phyloP scores from a whole-genome alignment of 2,113 vertebrate species.

The Centrocercus urophasianus region DNA sequence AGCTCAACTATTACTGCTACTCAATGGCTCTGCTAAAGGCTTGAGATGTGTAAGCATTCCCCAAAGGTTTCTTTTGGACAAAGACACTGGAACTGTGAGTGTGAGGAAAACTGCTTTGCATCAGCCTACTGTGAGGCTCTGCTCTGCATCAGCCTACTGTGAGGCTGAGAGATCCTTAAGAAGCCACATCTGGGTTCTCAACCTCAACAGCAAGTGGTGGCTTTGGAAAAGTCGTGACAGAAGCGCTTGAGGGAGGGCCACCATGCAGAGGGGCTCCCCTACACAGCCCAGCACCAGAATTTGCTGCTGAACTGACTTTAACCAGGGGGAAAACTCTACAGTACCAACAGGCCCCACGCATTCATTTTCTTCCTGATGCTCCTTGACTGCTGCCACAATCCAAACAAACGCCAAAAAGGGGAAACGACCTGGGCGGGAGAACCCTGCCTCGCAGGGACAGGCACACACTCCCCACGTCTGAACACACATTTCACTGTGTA shows the following conservation, averaged over 20 bases:
- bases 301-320: background rate
- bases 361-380: background rate
- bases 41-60: background rate
- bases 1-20: too few relatives aligned
- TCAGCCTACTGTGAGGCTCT: background rate
- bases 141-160: background rate
- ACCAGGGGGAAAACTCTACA: rapidly evolving
- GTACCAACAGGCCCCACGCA: background rate
- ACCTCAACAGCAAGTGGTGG: too few relatives aligned
- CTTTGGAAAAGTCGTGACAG: background rate
- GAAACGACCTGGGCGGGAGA: background rate
- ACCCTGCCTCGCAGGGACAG: background rate
- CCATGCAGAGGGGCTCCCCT: background rate
- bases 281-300: background rate
- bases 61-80: background rate
- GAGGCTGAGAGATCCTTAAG: background rate
- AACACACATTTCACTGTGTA: background rate
- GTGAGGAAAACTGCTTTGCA: background rate
- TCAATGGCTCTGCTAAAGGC: background rate
- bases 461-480: rapidly evolving
- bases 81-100: background rate
- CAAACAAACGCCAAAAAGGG: background rate
- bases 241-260: background rate
- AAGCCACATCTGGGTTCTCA: background rate
- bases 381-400: background rate